A percentile compares a stretch with the other conserved stretches of the same genome.
Evolutionary conservation across 1,140 invertebrate species (phyloP).

Genomic region (Temnothorax nylanderi): DNA sequence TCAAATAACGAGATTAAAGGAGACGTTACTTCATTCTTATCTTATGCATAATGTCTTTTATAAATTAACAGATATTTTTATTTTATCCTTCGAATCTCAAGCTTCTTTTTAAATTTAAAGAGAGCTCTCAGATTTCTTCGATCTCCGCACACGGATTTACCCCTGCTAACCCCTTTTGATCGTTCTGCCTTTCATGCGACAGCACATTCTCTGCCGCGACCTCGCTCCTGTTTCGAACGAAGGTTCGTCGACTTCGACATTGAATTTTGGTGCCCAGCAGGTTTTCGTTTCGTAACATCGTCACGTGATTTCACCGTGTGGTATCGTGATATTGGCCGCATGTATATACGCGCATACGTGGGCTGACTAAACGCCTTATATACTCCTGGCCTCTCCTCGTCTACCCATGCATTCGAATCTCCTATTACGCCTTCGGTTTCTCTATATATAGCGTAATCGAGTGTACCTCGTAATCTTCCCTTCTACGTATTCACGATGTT

Average conservation of each 20-base stretch:
- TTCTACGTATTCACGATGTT: background rate
- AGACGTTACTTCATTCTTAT: background rate
- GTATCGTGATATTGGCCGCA: conserved; percentile 15
- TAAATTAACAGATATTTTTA: background rate
- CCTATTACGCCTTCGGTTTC: conserved; percentile 48
- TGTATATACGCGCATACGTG: conserved; percentile 51
- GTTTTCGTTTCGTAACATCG: conserved; percentile 69
- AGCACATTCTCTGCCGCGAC: conserved; percentile 1
- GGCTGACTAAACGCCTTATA: conserved; percentile 59
- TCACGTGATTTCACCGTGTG: conserved; percentile 58
- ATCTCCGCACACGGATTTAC: background rate
- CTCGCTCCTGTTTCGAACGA: conserved; percentile 40
- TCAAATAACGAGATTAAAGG: background rate
- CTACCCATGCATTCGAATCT: conserved; percentile 68
- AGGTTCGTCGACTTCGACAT: conserved; percentile 66
- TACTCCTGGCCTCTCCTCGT: conserved; percentile 41
- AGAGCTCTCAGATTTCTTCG: background rate
- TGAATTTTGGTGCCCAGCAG: conserved; percentile 62
- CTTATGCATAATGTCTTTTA: background rate
- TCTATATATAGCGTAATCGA: background rate
- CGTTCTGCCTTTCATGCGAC: background rate
- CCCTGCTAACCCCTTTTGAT: background rate
- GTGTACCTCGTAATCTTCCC: background rate
- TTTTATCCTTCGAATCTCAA: background rate
- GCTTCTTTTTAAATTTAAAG: background rate